Evolutionary conservation across 2,113 vertebrate genomes (phyloP), one percentile per base, ranked within the genome.

Genomic region (Lamprotornis superbus): DNA sequence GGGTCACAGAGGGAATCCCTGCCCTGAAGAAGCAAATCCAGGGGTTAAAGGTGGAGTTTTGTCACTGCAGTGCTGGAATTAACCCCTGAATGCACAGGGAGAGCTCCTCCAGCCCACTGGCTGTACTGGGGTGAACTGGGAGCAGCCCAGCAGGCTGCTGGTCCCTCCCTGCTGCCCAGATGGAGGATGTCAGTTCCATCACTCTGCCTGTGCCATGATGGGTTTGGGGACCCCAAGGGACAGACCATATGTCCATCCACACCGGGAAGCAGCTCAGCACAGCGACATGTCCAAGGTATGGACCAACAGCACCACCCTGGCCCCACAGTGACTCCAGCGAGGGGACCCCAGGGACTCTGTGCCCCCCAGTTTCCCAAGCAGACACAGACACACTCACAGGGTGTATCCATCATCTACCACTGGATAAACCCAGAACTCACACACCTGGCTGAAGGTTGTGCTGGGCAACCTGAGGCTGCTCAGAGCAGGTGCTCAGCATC

Each of bases 211-310:
- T 9, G 31, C 64, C 47, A 5, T 0, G 5, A 28, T 3, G 33
- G 56, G 35, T 10, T 42, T 5, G 8, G 78, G 63, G 69, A 89
- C 17, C 12, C 39, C 0, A 1, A 39, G 44, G 59, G 46, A 39
- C 1, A 0, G 25, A 23, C 5, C 6, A 0, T 7, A 35, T 1
- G 2, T 14, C 12, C 13, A 10, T 13, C 7, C 12, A 1, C 0
- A 9, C 20, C 1, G 0, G n/a, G 46, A 46, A 42, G 22, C 24
- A 7, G 70, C 1, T 57, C 52, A 15, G 33, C 1, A 1, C 77
- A 3, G 0, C 15, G 42, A 49, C 8, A 7, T 2, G 0, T 33
- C 33, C 15, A 5, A 3, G 44, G 77, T 27, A 15, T 0, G 20
- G 44, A n/a, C 25, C 4, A 0, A 5, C 17, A 60, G 56, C 79